Base-by-base conservation (phyloP, 2,797 vertebrate species). In the Catamblyrhynchus diadema region DNA sequence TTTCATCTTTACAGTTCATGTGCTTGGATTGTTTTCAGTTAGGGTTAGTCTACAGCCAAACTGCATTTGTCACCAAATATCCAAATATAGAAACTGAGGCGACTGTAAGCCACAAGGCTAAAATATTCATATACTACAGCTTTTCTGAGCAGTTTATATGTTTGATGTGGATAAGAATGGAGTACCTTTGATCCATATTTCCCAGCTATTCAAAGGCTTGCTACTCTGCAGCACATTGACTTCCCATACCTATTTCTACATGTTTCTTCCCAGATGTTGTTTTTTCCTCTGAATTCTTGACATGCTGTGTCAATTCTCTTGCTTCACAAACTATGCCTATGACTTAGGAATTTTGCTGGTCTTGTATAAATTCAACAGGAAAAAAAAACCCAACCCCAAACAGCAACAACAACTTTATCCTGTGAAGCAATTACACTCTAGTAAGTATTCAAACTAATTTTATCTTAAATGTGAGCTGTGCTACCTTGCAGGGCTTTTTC, bases 51-150 rank as follows among this genome's bases (percentile, higher is more conserved):
- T 64, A 54, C 61, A 85, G 88, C 81, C 88, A 73, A 85, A 64
- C 66, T 88, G 14, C 53, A 14, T 92, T 95, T 95, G 86, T 89
- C 86, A 80, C 94, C 73, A 75, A 94, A 92, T 50, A 79, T 5
- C 90, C 88, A 91, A 86, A 93, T 95, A 92, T 64, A 94, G 92
- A 93, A 92, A 44, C 69, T 30, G 54, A 92, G 90, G 86, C 85
- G 18, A 88, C 64, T 87, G 6, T 50, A 80, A 88, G 53, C 62
- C 88, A 81, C 75, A 8, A 57, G 81, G 86, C 92, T 93, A 53
- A 87, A 87, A 91, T 87, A 67, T 66, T 80, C 16, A 25, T 57
- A 59, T n/a, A 71, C 32, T 61, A 8, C 28, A 47, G 75, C 81
- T 80, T 90, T 92, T 83, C 79, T 47, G 81, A 80, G 42, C 78